Conservation (phyloP, 92 coral and sea anemone species). For the Zoanthus sansibaricus region DNA sequence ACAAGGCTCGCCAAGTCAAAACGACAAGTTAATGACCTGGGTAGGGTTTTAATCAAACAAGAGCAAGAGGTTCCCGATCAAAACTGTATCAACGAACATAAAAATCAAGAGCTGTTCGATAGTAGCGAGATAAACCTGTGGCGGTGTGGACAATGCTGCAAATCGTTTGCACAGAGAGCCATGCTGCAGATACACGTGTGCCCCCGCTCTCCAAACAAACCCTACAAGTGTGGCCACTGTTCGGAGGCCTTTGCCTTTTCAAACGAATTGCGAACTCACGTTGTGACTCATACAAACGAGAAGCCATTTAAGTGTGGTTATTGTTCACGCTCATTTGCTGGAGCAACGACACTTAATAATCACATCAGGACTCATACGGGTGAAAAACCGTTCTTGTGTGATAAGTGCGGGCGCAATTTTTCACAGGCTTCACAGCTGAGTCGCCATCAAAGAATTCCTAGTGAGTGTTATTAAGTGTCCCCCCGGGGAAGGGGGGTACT, state of each 20-base stretch:
- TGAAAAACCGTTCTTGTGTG: conserved; percentile 92
- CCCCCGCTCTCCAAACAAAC: conserved; percentile 73
- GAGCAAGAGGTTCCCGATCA: conserved; percentile 22
- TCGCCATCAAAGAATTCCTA: conserved; percentile 86
- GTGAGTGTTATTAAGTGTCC: conserved; percentile 84
- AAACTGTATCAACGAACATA: not conserved
- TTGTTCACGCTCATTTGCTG: conserved; percentile 94
- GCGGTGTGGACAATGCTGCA: conserved; percentile 93
- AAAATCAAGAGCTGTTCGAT: conserved; percentile 29
- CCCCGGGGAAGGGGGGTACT: no score
- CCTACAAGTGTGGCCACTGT: conserved; percentile 95
- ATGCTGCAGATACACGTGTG: conserved; percentile 90
- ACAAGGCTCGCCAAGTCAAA: not conserved
- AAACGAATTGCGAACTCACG: conserved; percentile 95
- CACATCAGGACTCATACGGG: conserved; percentile 98
- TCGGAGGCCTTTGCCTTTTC: conserved; percentile 78
- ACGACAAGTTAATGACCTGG: not conserved
- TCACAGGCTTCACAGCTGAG: conserved; percentile 98
- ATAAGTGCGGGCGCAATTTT: conserved; percentile 85
- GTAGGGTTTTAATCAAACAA: conserved; percentile 6
- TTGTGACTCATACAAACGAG: conserved; percentile 92
- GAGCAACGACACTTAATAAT: conserved; percentile 95
- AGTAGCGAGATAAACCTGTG: conserved; percentile 74
- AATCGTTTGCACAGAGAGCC: conserved; percentile 87
- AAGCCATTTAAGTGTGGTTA: conserved; percentile 98